A percentile compares a stretch with the other conserved stretches of the same genome.
Conservation (phyloP, 1,140 invertebrate genomes). For the Drosophila bocqueti region DNA sequence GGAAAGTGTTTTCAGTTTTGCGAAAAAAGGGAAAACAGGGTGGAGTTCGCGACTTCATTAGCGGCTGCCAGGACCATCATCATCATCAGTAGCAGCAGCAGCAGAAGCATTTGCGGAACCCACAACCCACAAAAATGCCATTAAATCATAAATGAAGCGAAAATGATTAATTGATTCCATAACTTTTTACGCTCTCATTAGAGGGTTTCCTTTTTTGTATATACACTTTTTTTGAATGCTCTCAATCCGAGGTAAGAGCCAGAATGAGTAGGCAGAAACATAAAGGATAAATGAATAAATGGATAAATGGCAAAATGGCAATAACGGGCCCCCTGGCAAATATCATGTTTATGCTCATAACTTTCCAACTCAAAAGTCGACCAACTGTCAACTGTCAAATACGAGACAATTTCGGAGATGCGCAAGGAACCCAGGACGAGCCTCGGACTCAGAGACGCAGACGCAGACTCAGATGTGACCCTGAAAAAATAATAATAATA, state of each 20-base stretch:
- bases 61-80: conserved; percentile 9
- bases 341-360: conserved; percentile 83
- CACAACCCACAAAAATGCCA: conserved; percentile 26
- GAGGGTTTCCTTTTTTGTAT: background rate
- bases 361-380: conserved; percentile 82
- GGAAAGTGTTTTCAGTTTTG: conserved; percentile 17
- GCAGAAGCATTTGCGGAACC: conserved; percentile 10
- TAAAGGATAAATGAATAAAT: conserved; percentile 28
- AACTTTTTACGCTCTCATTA: conserved; percentile 36
- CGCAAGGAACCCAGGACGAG: conserved; percentile 29
- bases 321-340: conserved; percentile 51
- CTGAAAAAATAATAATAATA: conserved; percentile 58
- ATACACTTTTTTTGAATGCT: background rate
- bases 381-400: conserved; percentile 84
- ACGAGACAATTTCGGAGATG: conserved; percentile 64
- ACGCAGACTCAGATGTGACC: conserved; percentile 52
- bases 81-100: background rate
- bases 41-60: conserved; percentile 60
- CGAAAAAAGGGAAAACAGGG: background rate
- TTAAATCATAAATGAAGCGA: conserved; percentile 40
- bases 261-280: conserved; percentile 46
- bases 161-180: conserved; percentile 49
- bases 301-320: conserved; percentile 44
- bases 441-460: background rate
- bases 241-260: background rate